Evolutionary conservation across 2,113 vertebrate genomes (phyloP).

Genomic region (Apteryx mantelli): DNA sequence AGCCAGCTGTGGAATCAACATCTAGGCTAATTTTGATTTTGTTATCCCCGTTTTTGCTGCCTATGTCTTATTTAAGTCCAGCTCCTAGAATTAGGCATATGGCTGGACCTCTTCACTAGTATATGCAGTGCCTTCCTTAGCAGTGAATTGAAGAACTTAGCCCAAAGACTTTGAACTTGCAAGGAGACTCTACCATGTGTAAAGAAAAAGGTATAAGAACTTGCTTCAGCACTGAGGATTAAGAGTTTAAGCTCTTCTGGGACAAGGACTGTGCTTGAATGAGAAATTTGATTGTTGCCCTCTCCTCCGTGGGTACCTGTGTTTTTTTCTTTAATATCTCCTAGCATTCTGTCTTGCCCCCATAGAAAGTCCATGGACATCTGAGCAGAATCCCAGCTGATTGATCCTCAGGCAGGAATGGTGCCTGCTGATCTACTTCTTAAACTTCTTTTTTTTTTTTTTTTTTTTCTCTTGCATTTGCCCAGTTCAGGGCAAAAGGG

Average conservation of each 20-base stretch:
- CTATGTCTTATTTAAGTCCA: neutral
- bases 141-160: neutral
- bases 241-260: neutral
- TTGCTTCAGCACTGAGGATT: neutral
- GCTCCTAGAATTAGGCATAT: neutral
- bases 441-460: neutral
- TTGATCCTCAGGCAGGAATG: neutral
- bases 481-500: neutral
- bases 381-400: neutral
- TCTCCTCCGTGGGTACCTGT: neutral
- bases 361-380: neutral
- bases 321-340: neutral
- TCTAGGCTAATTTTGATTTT: neutral
- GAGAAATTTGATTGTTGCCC: neutral
- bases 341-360: neutral
- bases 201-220: neutral
- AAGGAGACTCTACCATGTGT: neutral
- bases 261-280: neutral
- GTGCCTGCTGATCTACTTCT: neutral
- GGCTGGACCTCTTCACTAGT: neutral
- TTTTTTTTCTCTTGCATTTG: neutral
- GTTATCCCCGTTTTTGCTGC: neutral
- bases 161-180: neutral
- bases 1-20: neutral
- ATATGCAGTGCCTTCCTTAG: accelerated